Evolutionary conservation across 2,888 invertebrate species (phyloP).

Genomic region (Diadegma fenestrale): DNA sequence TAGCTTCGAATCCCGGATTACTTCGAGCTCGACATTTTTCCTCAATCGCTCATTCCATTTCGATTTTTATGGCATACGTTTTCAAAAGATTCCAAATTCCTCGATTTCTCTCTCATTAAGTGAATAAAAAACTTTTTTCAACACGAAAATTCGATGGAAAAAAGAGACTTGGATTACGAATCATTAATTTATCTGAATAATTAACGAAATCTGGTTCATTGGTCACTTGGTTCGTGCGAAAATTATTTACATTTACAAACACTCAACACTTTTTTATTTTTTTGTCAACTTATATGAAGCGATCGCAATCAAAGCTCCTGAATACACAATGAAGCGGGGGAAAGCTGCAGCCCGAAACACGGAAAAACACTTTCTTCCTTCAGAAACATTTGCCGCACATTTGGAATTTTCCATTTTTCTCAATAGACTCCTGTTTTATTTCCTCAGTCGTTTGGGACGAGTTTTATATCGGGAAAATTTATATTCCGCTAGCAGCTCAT

Average conservation of each 20-base stretch:
- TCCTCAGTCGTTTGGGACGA: slow-evolving; percentile 1
- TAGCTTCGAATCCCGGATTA: neutral
- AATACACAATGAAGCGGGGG: neutral
- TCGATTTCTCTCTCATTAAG: neutral
- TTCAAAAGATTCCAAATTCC: neutral
- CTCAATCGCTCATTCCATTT: neutral
- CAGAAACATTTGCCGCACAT: neutral
- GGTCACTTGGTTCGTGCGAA: neutral
- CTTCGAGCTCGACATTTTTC: neutral
- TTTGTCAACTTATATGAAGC: slow-evolving; percentile 14
- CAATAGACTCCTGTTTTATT: slow-evolving; percentile 19
- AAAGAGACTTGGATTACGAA: neutral
- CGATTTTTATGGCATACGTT: neutral
- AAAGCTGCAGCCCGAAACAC: neutral
- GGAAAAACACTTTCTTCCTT: slow-evolving; percentile 20
- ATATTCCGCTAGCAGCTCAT: slow-evolving; percentile 29
- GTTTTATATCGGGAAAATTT: slow-evolving; percentile 26
- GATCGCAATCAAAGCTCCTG: slow-evolving; percentile 12
- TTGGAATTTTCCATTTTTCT: slow-evolving; percentile 20
- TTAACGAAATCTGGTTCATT: neutral
- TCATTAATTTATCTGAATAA: no score
- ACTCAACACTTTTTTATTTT: neutral
- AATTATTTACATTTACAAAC: neutral
- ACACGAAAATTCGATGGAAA: neutral
- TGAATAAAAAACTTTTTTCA: neutral